phyloP scores from a whole-genome alignment of 2,888 invertebrate genomes.

The Psococerastis gibbosa region DNA sequence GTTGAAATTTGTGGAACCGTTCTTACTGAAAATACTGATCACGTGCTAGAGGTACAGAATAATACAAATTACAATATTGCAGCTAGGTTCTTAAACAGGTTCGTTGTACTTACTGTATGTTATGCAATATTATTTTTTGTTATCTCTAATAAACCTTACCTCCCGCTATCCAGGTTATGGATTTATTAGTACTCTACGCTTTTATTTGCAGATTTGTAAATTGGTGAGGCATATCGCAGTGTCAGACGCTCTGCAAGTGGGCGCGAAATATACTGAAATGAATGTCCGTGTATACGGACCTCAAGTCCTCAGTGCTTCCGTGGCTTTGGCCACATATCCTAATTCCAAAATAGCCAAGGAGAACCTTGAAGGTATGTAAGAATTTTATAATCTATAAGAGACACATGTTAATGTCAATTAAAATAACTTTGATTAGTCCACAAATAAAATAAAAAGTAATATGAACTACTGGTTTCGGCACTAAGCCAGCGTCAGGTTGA shows the following conservation, averaged over 20 bases:
- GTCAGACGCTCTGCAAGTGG: slow-evolving; percentile 86
- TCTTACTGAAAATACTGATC: slow-evolving; percentile 95
- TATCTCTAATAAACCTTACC: too few species aligned
- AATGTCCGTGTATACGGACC: slow-evolving; percentile 90
- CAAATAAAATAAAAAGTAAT: not conserved
- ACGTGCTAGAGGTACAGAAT: slow-evolving; percentile 92
- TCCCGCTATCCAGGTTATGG: not conserved
- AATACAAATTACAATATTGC: too few species aligned
- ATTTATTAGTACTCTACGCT: not conserved
- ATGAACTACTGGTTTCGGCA: too few species aligned
- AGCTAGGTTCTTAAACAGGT: too few species aligned
- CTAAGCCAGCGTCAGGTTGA: too few species aligned
- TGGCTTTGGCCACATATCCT: slow-evolving; percentile 79
- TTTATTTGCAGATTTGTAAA: slow-evolving; percentile 63
- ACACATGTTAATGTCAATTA: not conserved
- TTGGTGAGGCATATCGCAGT: slow-evolving; percentile 86
- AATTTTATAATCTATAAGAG: slow-evolving; percentile 3
- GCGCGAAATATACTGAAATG: slow-evolving; percentile 90
- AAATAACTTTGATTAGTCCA: slow-evolving; percentile 4
- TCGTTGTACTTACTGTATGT: not conserved
- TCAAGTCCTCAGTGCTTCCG: slow-evolving; percentile 82
- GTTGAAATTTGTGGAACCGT: slow-evolving; percentile 85
- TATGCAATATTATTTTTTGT: too few species aligned
- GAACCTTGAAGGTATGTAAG: slow-evolving; percentile 63
- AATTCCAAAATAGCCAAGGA: slow-evolving; percentile 90